Percentiles rank a stretch among this genome's conserved stretches.
These are phyloP conservation scores for Porites lobata DNA, from an alignment of 92 coral and sea anemone genomes.

Conservation along the genomic window DNA sequence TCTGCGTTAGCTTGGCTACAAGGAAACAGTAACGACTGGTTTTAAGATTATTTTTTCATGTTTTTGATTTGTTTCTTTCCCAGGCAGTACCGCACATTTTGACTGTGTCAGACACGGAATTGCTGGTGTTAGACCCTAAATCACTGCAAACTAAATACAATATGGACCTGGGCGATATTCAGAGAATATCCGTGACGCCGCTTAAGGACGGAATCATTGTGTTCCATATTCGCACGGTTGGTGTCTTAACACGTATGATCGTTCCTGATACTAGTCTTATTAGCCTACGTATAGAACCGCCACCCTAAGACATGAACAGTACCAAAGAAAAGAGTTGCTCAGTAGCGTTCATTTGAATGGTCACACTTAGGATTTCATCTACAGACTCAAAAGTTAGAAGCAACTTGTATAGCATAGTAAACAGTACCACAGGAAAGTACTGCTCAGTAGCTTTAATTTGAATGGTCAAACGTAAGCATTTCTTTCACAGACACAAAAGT, in stretches of 20 bases:
- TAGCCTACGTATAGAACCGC: neutral
- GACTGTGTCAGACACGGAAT: constrained; percentile 78
- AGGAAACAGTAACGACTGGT: neutral
- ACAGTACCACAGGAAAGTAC: too few species aligned
- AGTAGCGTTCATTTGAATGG: too few species aligned
- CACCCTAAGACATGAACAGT: too few species aligned
- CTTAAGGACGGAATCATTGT: constrained; percentile 87
- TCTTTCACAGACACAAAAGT: neutral
- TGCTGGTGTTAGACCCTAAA: constrained; percentile 85
- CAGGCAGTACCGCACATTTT: constrained; percentile 90
- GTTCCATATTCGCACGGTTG: constrained; percentile 88
- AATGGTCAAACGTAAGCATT: neutral
- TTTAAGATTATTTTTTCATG: too few species aligned
- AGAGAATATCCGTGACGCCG: constrained; percentile 90
- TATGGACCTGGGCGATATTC: constrained; percentile 81
- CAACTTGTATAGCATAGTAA: too few species aligned
- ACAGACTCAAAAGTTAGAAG: too few species aligned
- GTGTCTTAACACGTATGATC: neutral
- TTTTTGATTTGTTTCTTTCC: constrained; percentile 1
- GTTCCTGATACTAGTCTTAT: too few species aligned
- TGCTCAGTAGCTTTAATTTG: neutral
- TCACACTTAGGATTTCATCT: too few species aligned
- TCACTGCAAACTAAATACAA: constrained; percentile 79
- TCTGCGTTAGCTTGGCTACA: too few species aligned
- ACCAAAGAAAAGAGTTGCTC: too few species aligned